These are phyloP conservation scores for Phalera bucephala DNA, from an alignment of 2,888 invertebrate species.

Conservation along the genomic window DNA sequence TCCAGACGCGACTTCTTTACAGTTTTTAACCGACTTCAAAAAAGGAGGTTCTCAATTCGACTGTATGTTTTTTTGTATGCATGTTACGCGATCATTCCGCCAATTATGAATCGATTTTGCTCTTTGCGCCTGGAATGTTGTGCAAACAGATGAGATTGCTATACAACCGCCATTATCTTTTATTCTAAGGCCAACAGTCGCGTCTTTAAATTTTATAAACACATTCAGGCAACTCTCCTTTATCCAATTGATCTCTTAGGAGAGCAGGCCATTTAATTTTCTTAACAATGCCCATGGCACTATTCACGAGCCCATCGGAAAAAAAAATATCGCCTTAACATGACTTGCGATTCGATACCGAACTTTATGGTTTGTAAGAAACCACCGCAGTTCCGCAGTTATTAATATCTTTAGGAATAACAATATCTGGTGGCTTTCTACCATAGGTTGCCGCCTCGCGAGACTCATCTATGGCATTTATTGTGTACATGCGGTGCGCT, in stretches of 20 bases:
- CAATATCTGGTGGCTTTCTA: not conserved
- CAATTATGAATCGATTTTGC: too few relatives aligned
- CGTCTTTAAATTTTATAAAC: not conserved
- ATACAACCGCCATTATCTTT: constrained; percentile 1
- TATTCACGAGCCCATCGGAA: not conserved
- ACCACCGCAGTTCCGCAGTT: not conserved
- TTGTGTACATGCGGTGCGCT: not conserved
- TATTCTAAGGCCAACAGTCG: not conserved
- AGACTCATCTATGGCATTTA: not conserved
- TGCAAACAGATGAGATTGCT: not conserved
- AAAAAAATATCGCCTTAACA: not conserved
- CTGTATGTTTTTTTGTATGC: too few relatives aligned
- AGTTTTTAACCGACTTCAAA: too few relatives aligned
- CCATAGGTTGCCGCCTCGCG: not conserved
- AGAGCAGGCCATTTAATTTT: constrained; percentile 4
- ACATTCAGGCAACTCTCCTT: constrained; percentile 3
- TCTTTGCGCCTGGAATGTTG: constrained; percentile 3
- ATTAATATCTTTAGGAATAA: not conserved
- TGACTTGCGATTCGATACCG: not conserved
- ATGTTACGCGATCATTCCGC: too few relatives aligned
- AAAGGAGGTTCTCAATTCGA: too few relatives aligned
- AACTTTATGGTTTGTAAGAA: not conserved
- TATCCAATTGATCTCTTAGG: constrained; percentile 3
- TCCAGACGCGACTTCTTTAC: too few relatives aligned
- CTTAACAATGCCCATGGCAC: not conserved